phyloP scores from a whole-genome alignment of 2,888 invertebrate species.

The Arctia plantaginis region DNA sequence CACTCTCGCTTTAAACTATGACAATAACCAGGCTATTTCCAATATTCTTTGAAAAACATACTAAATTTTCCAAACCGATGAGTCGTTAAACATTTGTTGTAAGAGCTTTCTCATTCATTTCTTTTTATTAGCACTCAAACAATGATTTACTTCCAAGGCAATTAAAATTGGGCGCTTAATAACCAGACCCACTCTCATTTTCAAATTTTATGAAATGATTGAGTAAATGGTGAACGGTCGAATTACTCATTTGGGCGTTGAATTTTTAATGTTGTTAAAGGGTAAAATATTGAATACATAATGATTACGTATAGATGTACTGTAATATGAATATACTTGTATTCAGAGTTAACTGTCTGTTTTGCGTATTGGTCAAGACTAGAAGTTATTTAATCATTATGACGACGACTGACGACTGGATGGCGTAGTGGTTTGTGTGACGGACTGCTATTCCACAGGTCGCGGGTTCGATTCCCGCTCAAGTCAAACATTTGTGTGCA shows the following conservation, averaged over 20 bases:
- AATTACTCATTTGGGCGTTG: neutral
- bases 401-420: too few relatives aligned
- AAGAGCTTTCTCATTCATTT: neutral
- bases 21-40: too few relatives aligned
- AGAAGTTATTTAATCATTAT: too few relatives aligned
- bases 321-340: too few relatives aligned
- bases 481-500: too few relatives aligned
- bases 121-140: constrained; percentile 10
- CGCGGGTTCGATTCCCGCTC: too few relatives aligned
- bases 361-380: too few relatives aligned
- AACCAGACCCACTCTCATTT: neutral
- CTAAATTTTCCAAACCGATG: neutral
- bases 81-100: neutral
- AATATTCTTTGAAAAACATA: neutral
- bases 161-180: constrained; percentile 11
- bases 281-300: neutral
- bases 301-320: neutral
- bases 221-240: neutral
- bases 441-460: too few relatives aligned
- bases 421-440: too few relatives aligned
- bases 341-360: too few relatives aligned
- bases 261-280: neutral
- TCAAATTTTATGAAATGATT: constrained; percentile 5
- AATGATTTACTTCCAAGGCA: constrained; percentile 9
- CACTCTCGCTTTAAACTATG: too few relatives aligned